Evolutionary conservation across 1,140 invertebrate genomes (phyloP), one percentile per base, ranked within the genome.

Genomic region (Panulirus ornatus): DNA sequence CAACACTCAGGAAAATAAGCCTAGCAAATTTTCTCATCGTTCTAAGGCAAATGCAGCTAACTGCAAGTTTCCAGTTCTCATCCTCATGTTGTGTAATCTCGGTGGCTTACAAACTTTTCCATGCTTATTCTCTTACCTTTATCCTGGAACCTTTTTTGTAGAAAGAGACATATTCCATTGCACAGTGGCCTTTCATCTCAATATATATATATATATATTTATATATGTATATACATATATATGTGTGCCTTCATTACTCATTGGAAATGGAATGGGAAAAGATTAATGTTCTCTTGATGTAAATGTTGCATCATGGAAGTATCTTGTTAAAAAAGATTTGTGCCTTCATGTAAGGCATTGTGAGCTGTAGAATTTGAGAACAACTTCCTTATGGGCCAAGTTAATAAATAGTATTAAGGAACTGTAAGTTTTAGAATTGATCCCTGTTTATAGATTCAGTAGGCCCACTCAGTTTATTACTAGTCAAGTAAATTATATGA

Each of bases 11-110:
- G 88, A 89, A 89, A 89, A 75, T 84, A 78, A 90, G 88, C 88
- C 88, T 78, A 90, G 82, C 88, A 90, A 90, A 90, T 90, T 90
- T 84, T 90, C 88, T 85, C 88, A 90, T 90, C 88, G 66, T 85
- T 90, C 82, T 90, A 79, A 58, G 58, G 82, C 82, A 79, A 63
- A 84, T 90, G 88, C 88, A 90, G 82, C 88, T 90, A 90, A 84
- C 82, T 90, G 88, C 88, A 84, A 84, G 88, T 82, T 90, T 90
- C 88, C 85, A 90, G 75, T 84, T 84, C 51, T 90, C 88, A 89
- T 84, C 76, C 71, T 84, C 82, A 90, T 84, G 51, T 75, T 83
- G 81, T 54, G 66, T 84, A 90, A 90, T 70, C 63, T 75, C 63
- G 88, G 81, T 90, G 88, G 88, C 85, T 19, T 81, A 89, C 88